Percentiles rank a stretch among this genome's conserved stretches.
phyloP scores from a whole-genome alignment of 2,797 vertebrate genomes.

The Anniella stebbinsi region DNA sequence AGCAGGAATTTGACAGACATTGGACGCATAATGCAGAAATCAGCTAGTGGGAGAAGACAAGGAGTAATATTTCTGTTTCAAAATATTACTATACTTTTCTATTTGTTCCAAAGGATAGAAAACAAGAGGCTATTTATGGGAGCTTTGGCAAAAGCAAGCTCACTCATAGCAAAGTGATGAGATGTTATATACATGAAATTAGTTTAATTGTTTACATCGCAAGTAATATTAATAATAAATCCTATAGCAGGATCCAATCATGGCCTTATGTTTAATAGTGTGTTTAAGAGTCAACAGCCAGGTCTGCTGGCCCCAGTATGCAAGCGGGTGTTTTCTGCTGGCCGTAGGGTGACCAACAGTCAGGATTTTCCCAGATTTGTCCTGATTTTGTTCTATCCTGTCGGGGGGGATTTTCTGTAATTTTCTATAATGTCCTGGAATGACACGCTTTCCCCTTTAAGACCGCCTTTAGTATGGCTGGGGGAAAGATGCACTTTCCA shows the following conservation, averaged over 20 bases:
- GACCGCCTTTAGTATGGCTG: too few species aligned
- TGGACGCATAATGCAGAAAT: conserved; percentile 41
- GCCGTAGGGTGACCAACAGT: too few species aligned
- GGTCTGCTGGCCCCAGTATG: too few species aligned
- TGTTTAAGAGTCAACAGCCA: too few species aligned
- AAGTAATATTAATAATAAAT: not conserved
- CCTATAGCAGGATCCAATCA: not conserved
- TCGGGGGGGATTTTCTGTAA: too few species aligned
- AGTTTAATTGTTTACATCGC: not conserved
- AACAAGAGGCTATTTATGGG: conserved; percentile 32
- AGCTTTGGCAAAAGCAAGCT: not conserved
- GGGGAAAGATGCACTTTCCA: too few species aligned
- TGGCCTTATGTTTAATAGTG: too few species aligned
- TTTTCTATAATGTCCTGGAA: too few species aligned
- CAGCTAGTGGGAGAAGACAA: conserved; percentile 31
- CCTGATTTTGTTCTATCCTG: too few species aligned
- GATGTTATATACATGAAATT: conserved; percentile 10
- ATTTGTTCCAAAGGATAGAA: conserved; percentile 42
- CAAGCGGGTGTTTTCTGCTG: too few species aligned
- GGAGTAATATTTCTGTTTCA: conserved; percentile 31
- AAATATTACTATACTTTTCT: not conserved
- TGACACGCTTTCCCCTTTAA: too few species aligned
- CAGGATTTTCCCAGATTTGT: too few species aligned
- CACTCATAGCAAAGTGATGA: conserved; percentile 27
- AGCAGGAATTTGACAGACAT: conserved; percentile 31